These are phyloP conservation scores for Columbina picui DNA, from an alignment of 2,113 vertebrate genomes.

Conservation along the genomic window DNA sequence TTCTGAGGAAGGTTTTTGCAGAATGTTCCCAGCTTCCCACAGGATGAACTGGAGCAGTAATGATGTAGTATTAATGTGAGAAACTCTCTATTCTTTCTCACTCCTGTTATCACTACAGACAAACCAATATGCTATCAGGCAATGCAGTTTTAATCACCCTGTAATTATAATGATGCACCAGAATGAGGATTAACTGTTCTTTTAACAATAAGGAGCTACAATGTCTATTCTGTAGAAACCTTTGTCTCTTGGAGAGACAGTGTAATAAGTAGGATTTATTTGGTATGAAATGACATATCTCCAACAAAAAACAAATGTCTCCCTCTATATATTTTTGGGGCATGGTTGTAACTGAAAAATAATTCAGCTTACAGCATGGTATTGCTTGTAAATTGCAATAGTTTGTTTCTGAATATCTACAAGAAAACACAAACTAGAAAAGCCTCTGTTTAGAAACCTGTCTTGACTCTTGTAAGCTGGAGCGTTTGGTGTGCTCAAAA, in stretches of 20 bases:
- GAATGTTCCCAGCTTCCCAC: neutral
- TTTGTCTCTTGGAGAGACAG: neutral
- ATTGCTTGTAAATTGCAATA: neutral
- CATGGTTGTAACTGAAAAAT: neutral
- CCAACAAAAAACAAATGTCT: neutral
- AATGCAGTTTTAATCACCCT: neutral
- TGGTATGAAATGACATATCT: accelerated
- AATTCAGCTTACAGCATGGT: neutral
- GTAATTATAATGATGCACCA: neutral
- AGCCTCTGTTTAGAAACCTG: neutral
- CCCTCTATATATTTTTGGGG: neutral
- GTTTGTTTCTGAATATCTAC: neutral
- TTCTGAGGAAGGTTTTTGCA: neutral
- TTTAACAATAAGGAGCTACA: neutral
- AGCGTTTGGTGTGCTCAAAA: neutral
- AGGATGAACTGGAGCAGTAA: neutral
- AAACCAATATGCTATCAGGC: neutral
- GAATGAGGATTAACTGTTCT: neutral
- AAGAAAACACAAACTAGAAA: neutral
- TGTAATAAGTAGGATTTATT: neutral
- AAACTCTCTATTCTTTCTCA: neutral
- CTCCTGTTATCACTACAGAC: neutral
- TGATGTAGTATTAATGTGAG: neutral
- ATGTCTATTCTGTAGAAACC: neutral
- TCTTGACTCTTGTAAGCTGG: neutral